Conservation (phyloP, 92 coral and sea anemone genomes). For the Blastomussa wellsi region DNA sequence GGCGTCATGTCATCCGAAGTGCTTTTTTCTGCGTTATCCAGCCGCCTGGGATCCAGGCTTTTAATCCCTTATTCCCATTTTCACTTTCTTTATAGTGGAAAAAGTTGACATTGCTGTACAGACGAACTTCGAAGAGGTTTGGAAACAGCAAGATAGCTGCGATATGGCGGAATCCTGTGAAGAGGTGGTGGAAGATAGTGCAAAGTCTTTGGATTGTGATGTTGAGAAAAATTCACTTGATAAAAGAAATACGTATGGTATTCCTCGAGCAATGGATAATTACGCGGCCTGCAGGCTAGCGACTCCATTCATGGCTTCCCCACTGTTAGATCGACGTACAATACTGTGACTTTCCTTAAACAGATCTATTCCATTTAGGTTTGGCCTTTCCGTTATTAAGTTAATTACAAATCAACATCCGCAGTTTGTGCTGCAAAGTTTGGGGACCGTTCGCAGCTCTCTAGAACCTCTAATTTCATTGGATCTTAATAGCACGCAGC, state of each 20-base stretch:
- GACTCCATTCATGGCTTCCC: conserved; percentile 49
- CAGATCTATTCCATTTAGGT: background rate
- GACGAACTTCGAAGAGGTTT: conserved; percentile 31
- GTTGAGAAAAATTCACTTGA: conserved; percentile 19
- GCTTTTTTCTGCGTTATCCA: no score
- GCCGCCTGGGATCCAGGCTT: no score
- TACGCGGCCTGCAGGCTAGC: conserved; percentile 60
- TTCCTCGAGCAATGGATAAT: conserved; percentile 48
- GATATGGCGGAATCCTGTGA: conserved; percentile 5
- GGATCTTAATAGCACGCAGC: no score
- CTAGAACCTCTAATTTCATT: no score
- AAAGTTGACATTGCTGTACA: conserved; percentile 54
- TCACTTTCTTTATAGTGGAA: conserved; percentile 12
- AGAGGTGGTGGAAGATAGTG: conserved; percentile 10
- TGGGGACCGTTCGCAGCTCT: no score
- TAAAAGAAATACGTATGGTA: conserved; percentile 14
- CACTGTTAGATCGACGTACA: conserved; percentile 48
- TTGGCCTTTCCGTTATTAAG: background rate
- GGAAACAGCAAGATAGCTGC: background rate
- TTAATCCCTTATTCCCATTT: no score
- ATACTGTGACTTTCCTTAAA: background rate
- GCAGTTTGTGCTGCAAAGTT: background rate
- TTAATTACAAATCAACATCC: background rate
- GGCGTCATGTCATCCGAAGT: no score
- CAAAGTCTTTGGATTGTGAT: background rate